These are phyloP conservation scores for Nemotelus pantherinus DNA, from an alignment of 2,888 invertebrate species.

Conservation along the genomic window DNA sequence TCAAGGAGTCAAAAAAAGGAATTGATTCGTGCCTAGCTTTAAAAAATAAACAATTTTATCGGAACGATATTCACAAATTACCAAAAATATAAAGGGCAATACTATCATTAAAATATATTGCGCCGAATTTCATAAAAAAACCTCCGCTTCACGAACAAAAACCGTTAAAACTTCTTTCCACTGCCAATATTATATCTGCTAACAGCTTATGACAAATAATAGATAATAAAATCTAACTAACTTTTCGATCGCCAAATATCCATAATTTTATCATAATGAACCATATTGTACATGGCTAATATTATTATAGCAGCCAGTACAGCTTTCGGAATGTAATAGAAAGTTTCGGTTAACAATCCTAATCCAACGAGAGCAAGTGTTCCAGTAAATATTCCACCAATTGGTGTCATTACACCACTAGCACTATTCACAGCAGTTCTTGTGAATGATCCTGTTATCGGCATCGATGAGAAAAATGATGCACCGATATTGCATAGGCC, in stretches of 20 bases:
- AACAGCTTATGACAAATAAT: too few relatives aligned
- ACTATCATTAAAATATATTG: too few relatives aligned
- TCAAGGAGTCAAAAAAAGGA: too few relatives aligned
- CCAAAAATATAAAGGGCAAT: too few relatives aligned
- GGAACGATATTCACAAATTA: too few relatives aligned
- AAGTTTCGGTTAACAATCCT: slow-evolving; percentile 80
- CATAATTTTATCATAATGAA: slow-evolving; percentile 75
- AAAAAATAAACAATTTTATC: too few relatives aligned
- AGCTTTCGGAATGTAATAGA: slow-evolving; percentile 86
- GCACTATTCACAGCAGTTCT: slow-evolving; percentile 91
- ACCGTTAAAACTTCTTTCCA: too few relatives aligned
- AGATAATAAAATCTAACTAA: slow-evolving; percentile 58
- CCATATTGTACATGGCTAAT: slow-evolving; percentile 85
- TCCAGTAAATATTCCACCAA: slow-evolving; percentile 84
- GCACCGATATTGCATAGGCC: slow-evolving; percentile 83
- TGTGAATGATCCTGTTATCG: slow-evolving; percentile 86
- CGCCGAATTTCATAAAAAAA: too few relatives aligned
- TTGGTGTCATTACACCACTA: slow-evolving; percentile 85
- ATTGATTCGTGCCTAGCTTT: too few relatives aligned
- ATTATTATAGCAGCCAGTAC: slow-evolving; percentile 89
- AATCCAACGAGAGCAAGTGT: slow-evolving; percentile 80
- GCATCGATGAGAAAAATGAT: slow-evolving; percentile 86
- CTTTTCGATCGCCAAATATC: slow-evolving; percentile 84
- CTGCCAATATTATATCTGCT: too few relatives aligned
- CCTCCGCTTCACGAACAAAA: too few relatives aligned